Conservation (phyloP, 2,113 vertebrate species). For the Xenopus borealis region DNA sequence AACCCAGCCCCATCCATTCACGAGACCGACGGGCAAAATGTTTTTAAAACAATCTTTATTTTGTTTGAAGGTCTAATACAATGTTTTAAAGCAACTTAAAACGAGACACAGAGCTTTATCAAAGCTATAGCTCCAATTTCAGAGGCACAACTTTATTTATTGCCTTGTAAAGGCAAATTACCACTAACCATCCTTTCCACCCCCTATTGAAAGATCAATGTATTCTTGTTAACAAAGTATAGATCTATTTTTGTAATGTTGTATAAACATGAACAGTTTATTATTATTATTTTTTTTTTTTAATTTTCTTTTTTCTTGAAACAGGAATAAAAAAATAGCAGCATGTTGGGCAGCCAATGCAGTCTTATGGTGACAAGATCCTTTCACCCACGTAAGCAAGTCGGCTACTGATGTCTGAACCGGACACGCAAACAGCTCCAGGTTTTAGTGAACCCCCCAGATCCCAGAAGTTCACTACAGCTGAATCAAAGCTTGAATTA, state of each 20-base stretch:
- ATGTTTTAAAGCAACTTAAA: constrained; percentile 76
- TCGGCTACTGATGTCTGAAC: constrained; percentile 35
- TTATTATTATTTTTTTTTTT: too few relatives aligned
- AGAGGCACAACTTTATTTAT: constrained; percentile 62
- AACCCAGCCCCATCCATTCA: too few relatives aligned
- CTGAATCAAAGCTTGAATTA: too few relatives aligned
- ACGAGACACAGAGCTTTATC: constrained; percentile 70
- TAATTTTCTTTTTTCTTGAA: constrained; percentile 53
- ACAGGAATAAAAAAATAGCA: constrained; percentile 69
- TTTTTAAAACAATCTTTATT: constrained; percentile 81
- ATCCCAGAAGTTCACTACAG: too few relatives aligned
- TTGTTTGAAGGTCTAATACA: constrained; percentile 77
- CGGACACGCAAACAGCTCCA: too few relatives aligned
- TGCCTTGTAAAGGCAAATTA: constrained; percentile 74
- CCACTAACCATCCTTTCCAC: constrained; percentile 60
- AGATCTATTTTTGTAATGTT: constrained; percentile 58
- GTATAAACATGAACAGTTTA: constrained; percentile 75
- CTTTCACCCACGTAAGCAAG: constrained; percentile 48
- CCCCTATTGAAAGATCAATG: constrained; percentile 62
- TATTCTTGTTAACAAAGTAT: constrained; percentile 61
- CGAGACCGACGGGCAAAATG: too few relatives aligned
- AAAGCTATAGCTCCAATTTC: constrained; percentile 70
- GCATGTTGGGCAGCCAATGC: constrained; percentile 77
- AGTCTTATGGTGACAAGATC: constrained; percentile 68
- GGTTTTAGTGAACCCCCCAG: too few relatives aligned